Evolutionary conservation across 1,140 invertebrate genomes (phyloP).

Genomic region (Drosophila truncata): DNA sequence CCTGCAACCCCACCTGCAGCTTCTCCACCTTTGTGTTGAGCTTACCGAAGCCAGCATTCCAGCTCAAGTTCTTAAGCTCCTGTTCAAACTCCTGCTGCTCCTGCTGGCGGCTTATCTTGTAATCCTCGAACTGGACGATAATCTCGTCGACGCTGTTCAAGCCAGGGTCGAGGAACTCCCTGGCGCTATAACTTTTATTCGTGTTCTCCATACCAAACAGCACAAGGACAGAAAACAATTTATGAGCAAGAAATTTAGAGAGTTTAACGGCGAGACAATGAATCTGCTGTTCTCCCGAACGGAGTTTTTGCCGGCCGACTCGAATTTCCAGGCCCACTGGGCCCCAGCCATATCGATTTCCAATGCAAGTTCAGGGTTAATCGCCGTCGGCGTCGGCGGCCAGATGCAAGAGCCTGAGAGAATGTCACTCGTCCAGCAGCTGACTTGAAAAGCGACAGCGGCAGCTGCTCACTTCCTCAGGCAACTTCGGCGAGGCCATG

Average conservation of each 20-base stretch:
- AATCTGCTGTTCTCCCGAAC: constrained; percentile 3
- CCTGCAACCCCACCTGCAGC: constrained; percentile 14
- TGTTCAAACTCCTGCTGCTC: neutral
- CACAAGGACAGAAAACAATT: neutral
- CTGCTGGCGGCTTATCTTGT: constrained; percentile 6
- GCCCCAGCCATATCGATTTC: constrained; percentile 58
- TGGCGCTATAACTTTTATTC: neutral
- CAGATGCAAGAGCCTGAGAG: constrained; percentile 38
- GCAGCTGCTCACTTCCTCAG: constrained; percentile 40
- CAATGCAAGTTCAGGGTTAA: constrained; percentile 75
- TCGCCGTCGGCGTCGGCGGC: neutral
- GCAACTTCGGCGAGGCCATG: constrained; percentile 26
- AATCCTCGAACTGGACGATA: constrained; percentile 31
- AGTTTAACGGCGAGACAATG: neutral
- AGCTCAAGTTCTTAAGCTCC: constrained; percentile 1
- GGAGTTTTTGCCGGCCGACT: constrained; percentile 6
- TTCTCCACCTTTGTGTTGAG: constrained; percentile 8
- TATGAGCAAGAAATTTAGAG: constrained; percentile 6
- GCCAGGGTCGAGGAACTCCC: constrained; percentile 9
- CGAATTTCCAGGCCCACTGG: constrained; percentile 13
- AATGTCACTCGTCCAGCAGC: constrained; percentile 31
- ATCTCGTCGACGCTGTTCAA: constrained; percentile 44
- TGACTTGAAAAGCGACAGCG: constrained; percentile 1
- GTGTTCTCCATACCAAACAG: constrained; percentile 14
- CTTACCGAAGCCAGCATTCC: constrained; percentile 7